Base-by-base conservation (phyloP, 53 echinoderm and acorn worm species). In the Echinometra lucunter region DNA sequence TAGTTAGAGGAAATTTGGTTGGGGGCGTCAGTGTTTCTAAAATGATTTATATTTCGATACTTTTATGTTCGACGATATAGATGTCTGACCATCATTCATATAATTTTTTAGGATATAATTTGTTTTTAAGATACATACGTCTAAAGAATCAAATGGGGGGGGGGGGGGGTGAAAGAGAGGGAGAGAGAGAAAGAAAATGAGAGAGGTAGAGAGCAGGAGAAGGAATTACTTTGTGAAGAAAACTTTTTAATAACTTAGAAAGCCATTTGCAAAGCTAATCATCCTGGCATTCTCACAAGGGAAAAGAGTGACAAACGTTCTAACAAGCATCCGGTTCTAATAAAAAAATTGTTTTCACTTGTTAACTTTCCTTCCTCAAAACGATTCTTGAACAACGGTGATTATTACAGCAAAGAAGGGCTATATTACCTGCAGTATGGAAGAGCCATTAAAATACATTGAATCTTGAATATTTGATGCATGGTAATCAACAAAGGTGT, bases 361-460 rank as follows among this genome's bases (percentile, higher is more conserved):
- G 53, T 53, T 49, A 49, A 23, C 49, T 49, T 30, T 3, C 6
- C 30, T 85, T 28, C 47, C 53, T 2, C 49, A 1, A 19, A 32
- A 25, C 49, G 2, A 9, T 45, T n/a, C n/a, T 19, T 85, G 1
- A 30, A 7, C 7, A 10, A 49, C 3, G 3, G 19, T 81, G 25
- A 49, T 25, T 45, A n/a, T 9, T 12, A 85, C 13, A 85, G 10
- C 15, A 85, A n/a, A 85, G 10, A 45, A 49, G 6, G 11, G 49
- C 23, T 2, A 25, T 85, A 13, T 6, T 81, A 42, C 81, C 42
- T 81, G 44, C 8, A 2, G 21, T 28, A 49, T 49, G 85, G 85
- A 85, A 85, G 49, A 44, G 0, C 28, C 85, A 85, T 85, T 78
- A 78, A 78, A 85, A 47, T 85, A 85, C 49, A 85, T 85, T 85